Base-by-base conservation (phyloP, 2,888 invertebrate genomes). In the Petrolisthes manimaculis region DNA sequence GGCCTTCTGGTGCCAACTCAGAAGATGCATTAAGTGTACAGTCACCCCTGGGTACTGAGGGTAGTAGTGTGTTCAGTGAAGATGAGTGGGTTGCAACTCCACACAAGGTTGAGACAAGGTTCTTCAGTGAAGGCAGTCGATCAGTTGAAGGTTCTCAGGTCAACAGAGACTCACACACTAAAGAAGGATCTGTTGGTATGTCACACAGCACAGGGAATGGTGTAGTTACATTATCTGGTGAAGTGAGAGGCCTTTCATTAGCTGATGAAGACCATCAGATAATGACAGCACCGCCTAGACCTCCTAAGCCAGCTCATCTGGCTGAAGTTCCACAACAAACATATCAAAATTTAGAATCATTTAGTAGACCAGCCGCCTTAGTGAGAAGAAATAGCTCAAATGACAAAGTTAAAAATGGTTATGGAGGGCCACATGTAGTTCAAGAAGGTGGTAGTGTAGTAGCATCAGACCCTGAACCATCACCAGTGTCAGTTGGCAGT, bases 91-190 rank as follows among this genome's bases (percentile, higher is more conserved):
- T 18, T 61, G 14, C 55, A 21, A 84, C 84, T 55, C 84, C 84
- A 9, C 37, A 54, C n/a, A 88, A 79, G 54, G 78, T 80, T 3
- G 88, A 88, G 69, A 80, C 75, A 53, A 88, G 79, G 69, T 88
- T 88, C 53, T 88, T 88, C 74, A 75, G 84, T 88, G 84, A 88
- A 14, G 79, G 74, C 8, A 55, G 69, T 21, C 83, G 84, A 84
- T 37, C 79, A 54, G 55, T 67, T n/a, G 83, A 78, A 69, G 87
- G 78, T 51, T 8, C 56, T 18, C 77, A 69, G 61, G 53, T 69
- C 79, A 77, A 53, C 87, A 94, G 92, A 91, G 92, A 91, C 90
- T 88, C 81, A 88, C 67, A 80, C 67, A 51, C 89, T 79, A 84
- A 84, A 82, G 89, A 86, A 61, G 86, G 86, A 69, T 37, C 53